Base-by-base conservation (phyloP, 2,797 vertebrate species). In the Macroramphosus scolopax region DNA sequence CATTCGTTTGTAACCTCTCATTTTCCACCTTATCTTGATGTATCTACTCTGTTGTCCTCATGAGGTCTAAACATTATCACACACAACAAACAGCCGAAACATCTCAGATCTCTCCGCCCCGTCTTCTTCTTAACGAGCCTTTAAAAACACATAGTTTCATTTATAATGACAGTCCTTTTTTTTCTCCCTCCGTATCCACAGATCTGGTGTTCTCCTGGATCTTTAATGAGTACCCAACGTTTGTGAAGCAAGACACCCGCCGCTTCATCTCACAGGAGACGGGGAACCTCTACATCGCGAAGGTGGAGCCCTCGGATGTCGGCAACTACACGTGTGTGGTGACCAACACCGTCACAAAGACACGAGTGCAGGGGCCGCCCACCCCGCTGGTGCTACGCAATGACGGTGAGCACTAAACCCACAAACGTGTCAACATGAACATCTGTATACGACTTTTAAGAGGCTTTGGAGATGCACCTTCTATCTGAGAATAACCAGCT, bases 241-340 rank as follows among this genome's bases (percentile, higher is more conserved):
- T 92, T n/a, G 93, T 96, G 48, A 93, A 94, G 64, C 96, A 98
- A 79, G 97, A 99, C 51, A 93, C 79, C 12, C 93, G 95, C 0
- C 92, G 95, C 54, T 99, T 99, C 8, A 91, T 98, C 63, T 99
- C 97, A 0, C 97, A 99, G 74, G 93, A 96, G 66, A 99, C 95
- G 0, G 96, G 97, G 0, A 97, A 98, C 41, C 79, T 99, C 3
- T 99, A 98, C 81, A 96, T 99, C 0, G 96, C 97, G 9, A 98
- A 95, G 78, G 96, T 99, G 78, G 95, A 98, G 66, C 83, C 86
- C 2, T 97, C 95, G 0, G 97, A 99, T 11, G 96, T 88, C 28
- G 97, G 97, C n/a, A 98, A 98, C 83, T 99, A 99, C 81, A 98
- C 94, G 0, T 99, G 97, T 0, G 95, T 98, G 65, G 95, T 99